Percentiles rank a stretch among this genome's conserved stretches.
Conservation (phyloP, 2,888 invertebrate species). For the Malthinus seriepunctatus region DNA sequence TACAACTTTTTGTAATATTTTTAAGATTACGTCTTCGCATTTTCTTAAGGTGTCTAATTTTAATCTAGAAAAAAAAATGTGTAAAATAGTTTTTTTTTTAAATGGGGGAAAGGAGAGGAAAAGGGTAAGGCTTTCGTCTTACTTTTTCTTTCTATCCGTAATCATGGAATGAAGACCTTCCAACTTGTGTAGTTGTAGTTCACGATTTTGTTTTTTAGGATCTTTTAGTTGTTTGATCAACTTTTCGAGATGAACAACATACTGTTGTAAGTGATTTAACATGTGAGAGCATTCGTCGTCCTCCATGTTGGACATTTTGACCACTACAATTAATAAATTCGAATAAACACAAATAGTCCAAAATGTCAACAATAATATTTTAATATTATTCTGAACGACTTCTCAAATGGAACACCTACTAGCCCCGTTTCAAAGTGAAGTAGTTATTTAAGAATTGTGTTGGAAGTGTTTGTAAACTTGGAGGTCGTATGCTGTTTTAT, state of each 20-base stretch:
- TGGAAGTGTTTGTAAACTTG: too few relatives aligned
- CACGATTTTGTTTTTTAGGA: constrained; percentile 55
- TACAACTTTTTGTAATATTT: constrained; percentile 70
- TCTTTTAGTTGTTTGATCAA: constrained; percentile 69
- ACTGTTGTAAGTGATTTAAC: constrained; percentile 68
- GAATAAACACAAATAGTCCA: background rate
- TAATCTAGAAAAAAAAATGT: constrained; percentile 57
- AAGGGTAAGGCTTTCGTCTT: constrained; percentile 37
- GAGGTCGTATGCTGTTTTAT: too few relatives aligned
- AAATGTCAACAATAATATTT: background rate
- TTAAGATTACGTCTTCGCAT: constrained; percentile 70
- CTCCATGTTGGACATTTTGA: constrained; percentile 38
- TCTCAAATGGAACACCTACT: background rate
- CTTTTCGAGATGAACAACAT: constrained; percentile 73
- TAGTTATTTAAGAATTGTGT: too few relatives aligned
- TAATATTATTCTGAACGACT: too few relatives aligned
- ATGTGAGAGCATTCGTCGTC: constrained; percentile 62
- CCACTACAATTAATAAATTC: background rate
- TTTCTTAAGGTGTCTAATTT: constrained; percentile 69
- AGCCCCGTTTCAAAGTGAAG: background rate
- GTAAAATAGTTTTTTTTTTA: too few relatives aligned
- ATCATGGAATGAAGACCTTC: constrained; percentile 65
- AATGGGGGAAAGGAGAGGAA: too few relatives aligned
- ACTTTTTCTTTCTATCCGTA: constrained; percentile 67
- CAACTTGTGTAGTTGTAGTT: constrained; percentile 67